Evolutionary conservation across 2,888 invertebrate species (phyloP), one percentile per base, ranked within the genome.

Genomic region (Hanleya hanleyi): DNA sequence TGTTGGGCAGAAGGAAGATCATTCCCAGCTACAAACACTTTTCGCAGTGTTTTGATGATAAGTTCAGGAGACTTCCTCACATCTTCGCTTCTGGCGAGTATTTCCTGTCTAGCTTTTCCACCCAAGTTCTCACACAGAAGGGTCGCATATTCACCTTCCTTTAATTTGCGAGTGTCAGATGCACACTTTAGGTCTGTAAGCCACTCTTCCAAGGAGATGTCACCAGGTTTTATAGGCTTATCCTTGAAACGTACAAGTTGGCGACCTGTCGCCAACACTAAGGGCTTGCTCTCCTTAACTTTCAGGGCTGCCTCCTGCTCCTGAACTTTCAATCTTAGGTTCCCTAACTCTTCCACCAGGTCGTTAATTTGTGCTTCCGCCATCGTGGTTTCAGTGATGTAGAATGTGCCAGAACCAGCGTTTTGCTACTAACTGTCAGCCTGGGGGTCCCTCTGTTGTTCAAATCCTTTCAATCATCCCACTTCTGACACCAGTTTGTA

Each of bases 61-160:
- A 18, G 22, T 22, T 71, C 67, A 5, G 72, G 68, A 12, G 66
- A 37, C n/a, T 68, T 29, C n/a, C 22, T 36, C 4, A 68, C 32
- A 5, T 29, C n/a, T 1, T 72, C 67, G 29, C 72, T 41, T 26
- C 68, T 38, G 18, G 41, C 67, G 9, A 62, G 37, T 12, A 72
- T 68, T 29, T 72, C 72, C 29, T 62, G 67, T 26, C 64, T 61
- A 7, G 72, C 72, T 62, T 49, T 61, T 2, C 72, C 68, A 22
- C 37, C 68, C 3, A 68, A 37, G 38, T 72, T 12, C 29, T 72
- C 72, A 15, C 38, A 12, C n/a, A 72, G 9, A 26, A 72, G 50
- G 3, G 29, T 49, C 7, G 67, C 72, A 68, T 41, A 67, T 12
- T 68, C 22, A n/a, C 7, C 7, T 3, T 32, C 32, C 9, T 7